Conservation (phyloP, 2,113 vertebrate species). For the Equus przewalskii region DNA sequence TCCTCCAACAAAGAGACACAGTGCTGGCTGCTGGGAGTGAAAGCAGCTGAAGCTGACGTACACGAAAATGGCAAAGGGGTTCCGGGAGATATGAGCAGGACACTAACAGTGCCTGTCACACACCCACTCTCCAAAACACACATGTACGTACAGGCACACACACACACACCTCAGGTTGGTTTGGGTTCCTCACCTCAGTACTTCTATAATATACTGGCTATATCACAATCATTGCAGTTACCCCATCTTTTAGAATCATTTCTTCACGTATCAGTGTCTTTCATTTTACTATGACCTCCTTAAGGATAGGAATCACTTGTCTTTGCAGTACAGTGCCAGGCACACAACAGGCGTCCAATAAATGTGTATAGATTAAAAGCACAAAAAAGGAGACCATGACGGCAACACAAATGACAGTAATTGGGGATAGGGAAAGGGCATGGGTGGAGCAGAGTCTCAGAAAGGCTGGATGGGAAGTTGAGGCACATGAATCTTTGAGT, state of each 20-base stretch:
- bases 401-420: background rate
- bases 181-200: background rate
- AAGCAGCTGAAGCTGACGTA: background rate
- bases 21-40: background rate
- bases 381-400: background rate
- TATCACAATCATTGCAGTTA: background rate
- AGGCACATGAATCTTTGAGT: background rate
- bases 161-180: background rate
- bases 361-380: background rate
- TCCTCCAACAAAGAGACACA: background rate
- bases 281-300: slow-evolving; percentile 1
- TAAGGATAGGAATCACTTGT: background rate
- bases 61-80: background rate
- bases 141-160: background rate
- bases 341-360: slow-evolving; percentile 5
- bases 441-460: background rate
- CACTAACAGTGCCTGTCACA: background rate
- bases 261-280: background rate
- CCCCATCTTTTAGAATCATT: background rate
- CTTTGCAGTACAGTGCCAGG: background rate
- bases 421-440: background rate
- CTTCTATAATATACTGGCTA: background rate
- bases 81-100: background rate
- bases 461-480: slow-evolving; percentile 27
- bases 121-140: background rate